Base-by-base conservation (phyloP, 2,113 vertebrate species). In the Cavia aperea region DNA sequence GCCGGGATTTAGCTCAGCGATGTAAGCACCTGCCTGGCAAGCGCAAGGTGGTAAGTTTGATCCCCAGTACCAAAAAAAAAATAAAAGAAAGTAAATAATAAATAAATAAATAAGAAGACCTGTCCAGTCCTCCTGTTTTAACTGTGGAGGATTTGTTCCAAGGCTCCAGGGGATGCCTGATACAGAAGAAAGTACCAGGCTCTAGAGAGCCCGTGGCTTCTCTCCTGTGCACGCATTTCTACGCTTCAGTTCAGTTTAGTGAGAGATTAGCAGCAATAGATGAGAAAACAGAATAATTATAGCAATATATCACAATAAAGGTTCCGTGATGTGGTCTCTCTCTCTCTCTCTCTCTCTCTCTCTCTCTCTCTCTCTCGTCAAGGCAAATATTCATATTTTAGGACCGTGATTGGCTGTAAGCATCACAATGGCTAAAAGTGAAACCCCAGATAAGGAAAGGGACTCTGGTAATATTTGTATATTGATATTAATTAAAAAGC, bases 131-230 rank as follows among this genome's bases (percentile, higher is more conserved):
- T 33, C 26, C 7, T 8, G 5, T 11, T 15, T 46, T 65, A 11
- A 66, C 6, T 58, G 29, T 46, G 24, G 60, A 31, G 49, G 49
- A 26, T 58, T n/a, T 46, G 3, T 39, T 56, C 39, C 11, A 33
- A 70, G 62, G 33, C 62, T 29, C 78, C 39, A 36, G 39, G 29
- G 72, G 43, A 19, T 14, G 7, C 18, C 56, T n/a, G 13, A 77
- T 3, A 18, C 19, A 5, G 14, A 14, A 6, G 19, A 16, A 18
- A 3, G 10, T 39, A 2, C 43, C 18, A 1, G 54, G 11, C 75
- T 46, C 36, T 19, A 54, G 10, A 18, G 5, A 77, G 29, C 8
- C 54, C 2, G 4, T 33, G 4, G 23, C 29, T 33, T 14, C 31
- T 36, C 31, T 13, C 56, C 70, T 36, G 31, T 33, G 13, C 26